phyloP scores from a whole-genome alignment of 1,140 invertebrate species.

The Contarinia nasturtii region DNA sequence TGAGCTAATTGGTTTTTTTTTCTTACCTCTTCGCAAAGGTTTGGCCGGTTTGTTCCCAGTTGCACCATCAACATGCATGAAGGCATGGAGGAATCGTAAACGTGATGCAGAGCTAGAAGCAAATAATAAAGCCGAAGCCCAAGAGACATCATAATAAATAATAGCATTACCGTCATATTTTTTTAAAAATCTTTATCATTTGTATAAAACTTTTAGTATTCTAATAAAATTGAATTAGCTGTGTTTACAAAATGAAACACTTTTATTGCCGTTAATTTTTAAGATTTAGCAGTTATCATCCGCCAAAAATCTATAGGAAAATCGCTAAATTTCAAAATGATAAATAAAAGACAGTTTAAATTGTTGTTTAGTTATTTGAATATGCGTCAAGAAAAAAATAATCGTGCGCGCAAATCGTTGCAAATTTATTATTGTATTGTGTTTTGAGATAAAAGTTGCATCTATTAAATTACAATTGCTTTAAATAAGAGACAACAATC shows the following conservation, averaged over 20 bases:
- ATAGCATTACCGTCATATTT: background rate
- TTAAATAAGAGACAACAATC: too few relatives aligned
- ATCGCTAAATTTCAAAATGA: too few relatives aligned
- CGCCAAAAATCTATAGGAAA: too few relatives aligned
- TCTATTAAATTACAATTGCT: too few relatives aligned
- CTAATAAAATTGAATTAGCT: background rate
- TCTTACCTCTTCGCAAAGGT: slow-evolving; percentile 19
- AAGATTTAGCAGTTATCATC: too few relatives aligned
- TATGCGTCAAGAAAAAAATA: slow-evolving; percentile 4
- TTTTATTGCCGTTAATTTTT: too few relatives aligned
- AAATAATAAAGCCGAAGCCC: slow-evolving; percentile 4
- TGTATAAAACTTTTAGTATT: background rate
- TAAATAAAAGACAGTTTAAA: too few relatives aligned
- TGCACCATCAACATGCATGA: slow-evolving; percentile 48
- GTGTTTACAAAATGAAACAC: background rate
- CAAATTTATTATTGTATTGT: too few relatives aligned
- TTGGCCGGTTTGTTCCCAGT: slow-evolving; percentile 52
- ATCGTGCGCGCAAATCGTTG: too few relatives aligned
- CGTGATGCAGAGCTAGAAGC: slow-evolving; percentile 9
- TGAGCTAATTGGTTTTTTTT: background rate
- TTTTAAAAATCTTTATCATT: background rate
- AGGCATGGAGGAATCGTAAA: slow-evolving; percentile 44
- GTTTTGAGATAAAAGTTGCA: too few relatives aligned
- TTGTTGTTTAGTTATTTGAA: slow-evolving; percentile 7
- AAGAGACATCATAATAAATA: background rate